These are phyloP conservation scores for Portunus trituberculatus DNA, from an alignment of 1,140 invertebrate species.

Conservation along the genomic window DNA sequence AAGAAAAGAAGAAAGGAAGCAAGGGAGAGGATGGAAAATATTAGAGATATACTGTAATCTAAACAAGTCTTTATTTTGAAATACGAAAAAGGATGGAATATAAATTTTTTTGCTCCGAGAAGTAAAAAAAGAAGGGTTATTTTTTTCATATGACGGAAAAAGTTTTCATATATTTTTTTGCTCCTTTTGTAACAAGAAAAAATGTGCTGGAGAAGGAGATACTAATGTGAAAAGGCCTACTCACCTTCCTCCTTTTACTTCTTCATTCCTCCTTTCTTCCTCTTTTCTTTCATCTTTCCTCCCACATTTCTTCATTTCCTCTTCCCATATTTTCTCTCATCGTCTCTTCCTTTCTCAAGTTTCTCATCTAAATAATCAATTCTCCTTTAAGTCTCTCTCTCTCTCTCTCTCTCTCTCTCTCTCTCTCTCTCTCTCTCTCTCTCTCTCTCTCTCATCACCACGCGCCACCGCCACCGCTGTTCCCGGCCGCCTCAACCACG, in stretches of 20 bases:
- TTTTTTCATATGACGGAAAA: too few species aligned
- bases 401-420: constrained; percentile 58
- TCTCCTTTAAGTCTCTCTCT: background rate
- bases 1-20: background rate
- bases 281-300: background rate
- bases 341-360: background rate
- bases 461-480: background rate
- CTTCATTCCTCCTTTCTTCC: background rate
- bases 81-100: too few species aligned
- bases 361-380: background rate
- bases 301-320: background rate
- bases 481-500: background rate
- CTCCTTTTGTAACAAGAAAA: background rate
- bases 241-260: background rate
- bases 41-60: background rate
- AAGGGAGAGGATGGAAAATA: background rate
- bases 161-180: background rate
- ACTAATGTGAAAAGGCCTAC: background rate
- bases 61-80: background rate
- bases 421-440: constrained; percentile 58
- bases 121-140: too few species aligned
- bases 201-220: background rate
- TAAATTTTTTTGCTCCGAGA: too few species aligned
- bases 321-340: background rate
- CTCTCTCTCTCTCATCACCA: constrained; percentile 10